These are phyloP conservation scores for Sciaenops ocellatus DNA, from an alignment of 2,797 vertebrate species.

Conservation along the genomic window DNA sequence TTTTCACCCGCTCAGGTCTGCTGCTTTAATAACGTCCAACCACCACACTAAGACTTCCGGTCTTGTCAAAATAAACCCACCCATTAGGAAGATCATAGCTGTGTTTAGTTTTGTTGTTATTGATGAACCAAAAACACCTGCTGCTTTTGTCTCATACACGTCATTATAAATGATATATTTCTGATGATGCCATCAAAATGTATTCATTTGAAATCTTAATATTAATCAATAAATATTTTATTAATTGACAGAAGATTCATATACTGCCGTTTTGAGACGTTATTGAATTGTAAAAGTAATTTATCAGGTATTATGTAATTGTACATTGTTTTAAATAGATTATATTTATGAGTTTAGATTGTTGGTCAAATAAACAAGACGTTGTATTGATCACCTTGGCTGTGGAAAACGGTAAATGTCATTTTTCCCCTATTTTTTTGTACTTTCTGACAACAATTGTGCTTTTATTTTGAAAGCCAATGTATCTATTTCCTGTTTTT, in stretches of 20 bases:
- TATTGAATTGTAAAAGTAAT: background rate
- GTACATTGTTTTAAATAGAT: too few relatives aligned
- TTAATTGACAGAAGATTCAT: background rate
- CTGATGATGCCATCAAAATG: background rate
- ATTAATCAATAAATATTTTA: background rate
- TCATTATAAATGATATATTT: background rate
- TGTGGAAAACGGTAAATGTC: background rate
- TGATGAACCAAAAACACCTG: background rate
- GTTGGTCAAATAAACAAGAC: background rate
- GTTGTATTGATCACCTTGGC: background rate
- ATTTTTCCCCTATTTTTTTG: background rate
- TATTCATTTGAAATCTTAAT: background rate
- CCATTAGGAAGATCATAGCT: background rate
- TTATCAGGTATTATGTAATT: background rate
- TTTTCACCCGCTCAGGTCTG: fast-evolving
- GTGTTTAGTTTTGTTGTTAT: background rate
- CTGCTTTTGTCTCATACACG: background rate
- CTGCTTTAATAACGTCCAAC: background rate
- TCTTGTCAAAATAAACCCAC: conserved; percentile 12
- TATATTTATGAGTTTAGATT: background rate
- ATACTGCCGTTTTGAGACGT: background rate
- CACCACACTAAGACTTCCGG: conserved; percentile 13
- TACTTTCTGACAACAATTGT: background rate
- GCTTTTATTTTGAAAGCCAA: conserved; percentile 48
- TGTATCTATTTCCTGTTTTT: background rate